Evolutionary conservation across 1,140 invertebrate species (phyloP), one percentile per base, ranked within the genome.

Genomic region (Leptinotarsa texana): DNA sequence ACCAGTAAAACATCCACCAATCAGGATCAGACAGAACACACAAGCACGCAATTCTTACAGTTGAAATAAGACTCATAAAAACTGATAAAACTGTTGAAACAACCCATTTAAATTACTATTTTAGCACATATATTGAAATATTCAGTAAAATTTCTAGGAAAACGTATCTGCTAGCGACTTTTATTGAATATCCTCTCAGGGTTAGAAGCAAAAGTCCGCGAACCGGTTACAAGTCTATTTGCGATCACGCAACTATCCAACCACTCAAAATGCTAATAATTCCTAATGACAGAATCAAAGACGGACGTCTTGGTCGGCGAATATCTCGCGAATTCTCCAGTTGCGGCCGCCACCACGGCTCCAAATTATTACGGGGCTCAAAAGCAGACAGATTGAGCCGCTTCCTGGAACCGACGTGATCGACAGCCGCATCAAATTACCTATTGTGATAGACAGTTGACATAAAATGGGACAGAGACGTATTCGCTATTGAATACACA

Each of bases 341-440:
- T 71, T 77, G 61, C 33, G 71, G 72, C 74, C 76, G 78, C 75
- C 78, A 72, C 74, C 69, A 62, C 57, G 63, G 68, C 63, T 73
- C 76, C 74, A 63, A 79, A 74, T 77, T 79, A 75, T 77, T 76
- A 68, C 75, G 63, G 51, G 49, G 47, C 78, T 77, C 76, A 76
- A 75, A 79, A 76, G 75, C 75, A 74, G 78, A 77, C 79, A 79
- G 77, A 80, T 79, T 79, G 76, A 75, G 69, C 63, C 72, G 72
- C 74, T 82, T 82, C 81, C 70, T 75, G 74, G 81, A 82, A 80
- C 22, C 3, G 71, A 78, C 77, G 77, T 82, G 80, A 82, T 82
- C 80, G 81, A 82, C 81, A 80, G 79, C 75, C 75, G n/a, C 65
- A 76, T 81, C 69, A 76, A 80, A 79, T 81, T 78, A 69, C 74